phyloP scores from a whole-genome alignment of 2,888 invertebrate species.

The Acleris literana region DNA sequence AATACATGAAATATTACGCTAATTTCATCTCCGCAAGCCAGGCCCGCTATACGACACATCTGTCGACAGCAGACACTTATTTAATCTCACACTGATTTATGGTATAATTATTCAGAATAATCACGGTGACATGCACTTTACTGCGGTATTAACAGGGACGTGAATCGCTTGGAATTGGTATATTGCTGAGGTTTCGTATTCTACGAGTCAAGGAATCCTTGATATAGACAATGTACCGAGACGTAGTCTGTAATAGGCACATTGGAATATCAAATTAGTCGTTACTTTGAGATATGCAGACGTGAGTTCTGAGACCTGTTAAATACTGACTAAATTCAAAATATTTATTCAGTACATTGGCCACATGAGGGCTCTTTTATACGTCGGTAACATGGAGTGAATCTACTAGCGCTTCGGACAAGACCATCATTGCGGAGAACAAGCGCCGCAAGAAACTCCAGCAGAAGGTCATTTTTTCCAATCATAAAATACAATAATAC shows the following conservation, averaged over 20 bases:
- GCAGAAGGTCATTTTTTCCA: no score
- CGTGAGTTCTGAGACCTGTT: constrained; percentile 4
- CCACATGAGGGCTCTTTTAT: no score
- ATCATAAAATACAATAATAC: no score
- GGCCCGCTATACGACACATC: constrained; percentile 43
- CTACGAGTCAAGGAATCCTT: constrained; percentile 6
- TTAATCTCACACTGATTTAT: constrained; percentile 46
- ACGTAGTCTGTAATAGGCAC: constrained; percentile 12
- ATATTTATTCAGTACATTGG: no score
- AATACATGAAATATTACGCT: constrained; percentile 38
- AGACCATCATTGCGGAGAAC: no score
- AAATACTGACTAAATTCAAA: no score
- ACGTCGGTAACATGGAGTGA: no score
- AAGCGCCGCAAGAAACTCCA: no score
- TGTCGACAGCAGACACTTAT: constrained; percentile 47
- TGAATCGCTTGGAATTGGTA: constrained; percentile 10
- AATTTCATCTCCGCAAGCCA: constrained; percentile 39
- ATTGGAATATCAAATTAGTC: constrained; percentile 12
- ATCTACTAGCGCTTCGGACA: no score
- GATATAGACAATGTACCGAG: constrained; percentile 1
- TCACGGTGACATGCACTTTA: constrained; percentile 18
- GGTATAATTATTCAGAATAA: constrained; percentile 43
- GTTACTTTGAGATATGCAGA: constrained; percentile 1
- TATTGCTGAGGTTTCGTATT: constrained; percentile 14
- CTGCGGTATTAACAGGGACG: constrained; percentile 6